These are phyloP conservation scores for Pseudoips prasinana DNA, from an alignment of 2,888 invertebrate species.

Conservation along the genomic window DNA sequence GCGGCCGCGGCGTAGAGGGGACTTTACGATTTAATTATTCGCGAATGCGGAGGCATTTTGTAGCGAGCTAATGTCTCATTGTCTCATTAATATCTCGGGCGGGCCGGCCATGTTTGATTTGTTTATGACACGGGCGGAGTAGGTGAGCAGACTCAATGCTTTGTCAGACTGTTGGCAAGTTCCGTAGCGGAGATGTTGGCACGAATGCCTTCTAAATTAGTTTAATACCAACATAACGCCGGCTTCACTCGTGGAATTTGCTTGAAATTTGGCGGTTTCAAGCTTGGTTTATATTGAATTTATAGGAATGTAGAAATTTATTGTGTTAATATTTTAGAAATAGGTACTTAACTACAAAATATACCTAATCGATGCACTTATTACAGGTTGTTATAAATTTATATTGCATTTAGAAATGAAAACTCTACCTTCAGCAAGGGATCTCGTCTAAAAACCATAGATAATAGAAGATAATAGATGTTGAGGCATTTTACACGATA, in stretches of 20 bases:
- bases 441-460: too few species aligned
- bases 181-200: constrained; percentile 37
- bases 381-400: too few species aligned
- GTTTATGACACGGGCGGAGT: constrained; percentile 72
- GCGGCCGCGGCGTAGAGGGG: constrained; percentile 80
- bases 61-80: constrained; percentile 81
- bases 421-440: too few species aligned
- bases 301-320: too few species aligned
- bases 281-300: constrained; percentile 1
- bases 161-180: constrained; percentile 34
- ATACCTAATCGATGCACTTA: too few species aligned
- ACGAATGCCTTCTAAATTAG: constrained; percentile 24
- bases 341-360: too few species aligned
- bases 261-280: constrained; percentile 6
- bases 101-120: constrained; percentile 80
- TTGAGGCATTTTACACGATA: too few species aligned
- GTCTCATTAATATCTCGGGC: constrained; percentile 81
- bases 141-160: constrained; percentile 53
- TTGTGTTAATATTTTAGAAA: too few species aligned
- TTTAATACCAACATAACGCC: constrained; percentile 17
- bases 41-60: constrained; percentile 82
- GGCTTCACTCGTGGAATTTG: constrained; percentile 12
- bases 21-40: constrained; percentile 83
- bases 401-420: too few species aligned
- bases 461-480: too few species aligned